Conservation (phyloP, 2,113 vertebrate species). For the Dunckerocampus dactyliophorus region DNA sequence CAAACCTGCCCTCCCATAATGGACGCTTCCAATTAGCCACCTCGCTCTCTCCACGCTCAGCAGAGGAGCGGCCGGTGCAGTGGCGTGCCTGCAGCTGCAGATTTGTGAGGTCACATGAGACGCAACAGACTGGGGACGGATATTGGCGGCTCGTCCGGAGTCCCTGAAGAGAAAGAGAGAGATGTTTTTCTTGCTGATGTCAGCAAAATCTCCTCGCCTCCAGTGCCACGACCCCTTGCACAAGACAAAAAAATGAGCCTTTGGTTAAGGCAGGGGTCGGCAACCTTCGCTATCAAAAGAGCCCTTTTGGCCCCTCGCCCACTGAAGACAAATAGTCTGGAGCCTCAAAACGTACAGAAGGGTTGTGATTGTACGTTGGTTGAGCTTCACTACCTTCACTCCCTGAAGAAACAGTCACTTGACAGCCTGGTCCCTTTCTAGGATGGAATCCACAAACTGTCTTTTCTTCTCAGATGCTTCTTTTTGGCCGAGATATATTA, state of each 20-base stretch:
- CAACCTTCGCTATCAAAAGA: too few relatives aligned
- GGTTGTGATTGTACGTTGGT: too few relatives aligned
- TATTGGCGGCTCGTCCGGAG: conserved; percentile 44
- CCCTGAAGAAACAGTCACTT: too few relatives aligned
- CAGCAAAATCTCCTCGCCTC: conserved; percentile 43
- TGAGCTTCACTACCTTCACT: too few relatives aligned
- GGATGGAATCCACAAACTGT: too few relatives aligned
- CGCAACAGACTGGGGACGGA: conserved; percentile 33
- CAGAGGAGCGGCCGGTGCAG: conserved; percentile 10
- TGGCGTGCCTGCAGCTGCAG: conserved; percentile 35
- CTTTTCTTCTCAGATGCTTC: too few relatives aligned
- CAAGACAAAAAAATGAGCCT: conserved; percentile 35
- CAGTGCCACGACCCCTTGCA: conserved; percentile 22
- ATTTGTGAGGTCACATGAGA: conserved; percentile 50
- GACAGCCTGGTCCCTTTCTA: too few relatives aligned
- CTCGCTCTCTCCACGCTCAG: conserved; percentile 38
- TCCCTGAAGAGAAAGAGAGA: conserved; percentile 49
- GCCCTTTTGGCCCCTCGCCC: too few relatives aligned
- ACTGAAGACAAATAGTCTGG: too few relatives aligned
- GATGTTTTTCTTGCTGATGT: conserved; percentile 51
- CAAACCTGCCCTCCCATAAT: conserved; percentile 51
- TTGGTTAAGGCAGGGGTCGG: too few relatives aligned
- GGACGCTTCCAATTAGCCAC: conserved; percentile 58
- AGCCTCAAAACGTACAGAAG: too few relatives aligned
- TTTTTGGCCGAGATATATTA: too few relatives aligned